Conservation (phyloP, 2,888 invertebrate species). For the Drepanosiphum platanoidis region DNA sequence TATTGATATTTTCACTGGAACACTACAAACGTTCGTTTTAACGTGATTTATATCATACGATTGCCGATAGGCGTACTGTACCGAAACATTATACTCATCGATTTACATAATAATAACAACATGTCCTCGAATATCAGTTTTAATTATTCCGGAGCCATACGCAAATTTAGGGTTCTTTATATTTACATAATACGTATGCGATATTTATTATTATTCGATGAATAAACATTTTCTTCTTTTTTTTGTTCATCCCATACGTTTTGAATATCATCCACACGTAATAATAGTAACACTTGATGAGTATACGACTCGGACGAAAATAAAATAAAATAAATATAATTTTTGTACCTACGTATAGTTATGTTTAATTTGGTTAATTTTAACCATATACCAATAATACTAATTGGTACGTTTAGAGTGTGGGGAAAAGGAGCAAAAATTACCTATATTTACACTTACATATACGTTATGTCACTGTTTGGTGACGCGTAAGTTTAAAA, state of each 20-base stretch:
- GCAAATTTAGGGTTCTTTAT: not conserved
- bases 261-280: not conserved
- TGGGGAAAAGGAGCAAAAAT: no score
- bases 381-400: no score
- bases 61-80: not conserved
- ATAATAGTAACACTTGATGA: not conserved
- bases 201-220: not conserved
- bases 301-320: not conserved
- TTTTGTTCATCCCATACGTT: not conserved
- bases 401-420: no score
- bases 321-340: not conserved
- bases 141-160: conserved; percentile 14
- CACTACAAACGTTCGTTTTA: not conserved
- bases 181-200: conserved; percentile 10
- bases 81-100: not conserved
- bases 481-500: no score
- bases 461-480: no score
- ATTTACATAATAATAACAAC: conserved; percentile 4
- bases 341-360: no score
- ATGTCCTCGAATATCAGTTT: not conserved
- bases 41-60: no score
- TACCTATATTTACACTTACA: no score
- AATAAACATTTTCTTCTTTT: conserved; percentile 1
- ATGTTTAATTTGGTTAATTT: no score
- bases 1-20: no score